Percentiles rank a stretch among this genome's conserved stretches.
These are phyloP conservation scores for Eupithecia subfuscata DNA, from an alignment of 2,888 invertebrate species.

Conservation along the genomic window DNA sequence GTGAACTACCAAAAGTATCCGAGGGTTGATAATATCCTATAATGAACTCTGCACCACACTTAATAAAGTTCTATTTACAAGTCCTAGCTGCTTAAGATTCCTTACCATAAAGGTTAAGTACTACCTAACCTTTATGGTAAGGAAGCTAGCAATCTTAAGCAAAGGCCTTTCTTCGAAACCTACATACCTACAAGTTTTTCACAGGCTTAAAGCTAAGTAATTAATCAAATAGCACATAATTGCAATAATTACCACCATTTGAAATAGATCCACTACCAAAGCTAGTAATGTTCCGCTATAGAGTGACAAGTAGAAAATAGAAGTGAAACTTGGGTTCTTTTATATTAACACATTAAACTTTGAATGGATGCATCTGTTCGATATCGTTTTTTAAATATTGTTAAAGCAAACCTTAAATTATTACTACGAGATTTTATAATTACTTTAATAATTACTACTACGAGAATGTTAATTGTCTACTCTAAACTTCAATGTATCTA, in stretches of 20 bases:
- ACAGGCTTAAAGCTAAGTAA: constrained; percentile 4
- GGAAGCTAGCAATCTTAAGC: too few relatives aligned
- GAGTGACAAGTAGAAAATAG: neutral
- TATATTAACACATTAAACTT: too few relatives aligned
- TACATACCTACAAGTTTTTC: neutral
- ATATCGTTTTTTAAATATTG: too few relatives aligned
- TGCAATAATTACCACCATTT: constrained; percentile 17
- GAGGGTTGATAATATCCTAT: neutral
- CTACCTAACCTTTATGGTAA: too few relatives aligned
- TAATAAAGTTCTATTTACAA: neutral
- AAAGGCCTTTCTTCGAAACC: neutral
- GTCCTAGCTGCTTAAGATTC: neutral
- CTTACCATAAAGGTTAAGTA: neutral
- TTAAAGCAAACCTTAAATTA: too few relatives aligned
- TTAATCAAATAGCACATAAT: constrained; percentile 15
- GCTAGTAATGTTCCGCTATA: constrained; percentile 19
- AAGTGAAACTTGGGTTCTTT: neutral
- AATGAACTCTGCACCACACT: neutral
- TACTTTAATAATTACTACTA: too few relatives aligned
- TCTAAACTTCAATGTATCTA: too few relatives aligned
- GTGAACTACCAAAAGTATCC: neutral
- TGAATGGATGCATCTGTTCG: too few relatives aligned
- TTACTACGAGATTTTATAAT: too few relatives aligned
- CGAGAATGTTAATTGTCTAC: too few relatives aligned
- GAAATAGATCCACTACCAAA: constrained; percentile 20